phyloP scores from a whole-genome alignment of 2,888 invertebrate genomes.

The Allygus modestus region DNA sequence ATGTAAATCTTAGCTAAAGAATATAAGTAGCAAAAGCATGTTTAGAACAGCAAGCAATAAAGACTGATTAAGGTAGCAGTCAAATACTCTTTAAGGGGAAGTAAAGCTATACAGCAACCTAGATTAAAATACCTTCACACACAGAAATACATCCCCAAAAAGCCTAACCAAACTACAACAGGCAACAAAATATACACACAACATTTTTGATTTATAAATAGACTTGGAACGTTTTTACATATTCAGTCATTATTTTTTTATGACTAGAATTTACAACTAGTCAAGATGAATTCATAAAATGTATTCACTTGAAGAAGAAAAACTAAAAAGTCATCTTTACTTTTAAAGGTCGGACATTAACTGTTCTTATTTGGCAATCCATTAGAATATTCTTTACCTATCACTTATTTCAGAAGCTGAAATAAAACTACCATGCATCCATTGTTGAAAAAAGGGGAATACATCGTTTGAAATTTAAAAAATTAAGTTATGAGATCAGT shows the following conservation, averaged over 20 bases:
- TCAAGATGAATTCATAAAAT: neutral
- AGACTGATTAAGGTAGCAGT: no score
- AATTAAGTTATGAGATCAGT: conserved; percentile 21
- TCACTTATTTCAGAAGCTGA: neutral
- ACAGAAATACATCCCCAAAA: neutral
- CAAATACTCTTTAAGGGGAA: no score
- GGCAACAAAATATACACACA: neutral
- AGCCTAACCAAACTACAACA: neutral
- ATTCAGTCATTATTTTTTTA: neutral
- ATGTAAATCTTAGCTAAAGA: no score
- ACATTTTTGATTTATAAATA: neutral
- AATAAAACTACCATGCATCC: neutral
- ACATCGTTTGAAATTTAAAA: no score
- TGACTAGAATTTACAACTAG: conserved; percentile 12
- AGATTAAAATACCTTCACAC: neutral
- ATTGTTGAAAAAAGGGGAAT: neutral
- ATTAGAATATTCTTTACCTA: neutral
- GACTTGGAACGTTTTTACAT: no score
- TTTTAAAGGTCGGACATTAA: neutral
- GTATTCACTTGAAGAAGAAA: neutral
- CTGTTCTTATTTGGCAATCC: neutral
- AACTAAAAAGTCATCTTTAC: no score
- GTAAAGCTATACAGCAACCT: no score
- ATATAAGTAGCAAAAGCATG: no score
- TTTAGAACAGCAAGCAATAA: no score